phyloP scores from a whole-genome alignment of 2,113 vertebrate genomes.

The Monarcha castaneiventris region DNA sequence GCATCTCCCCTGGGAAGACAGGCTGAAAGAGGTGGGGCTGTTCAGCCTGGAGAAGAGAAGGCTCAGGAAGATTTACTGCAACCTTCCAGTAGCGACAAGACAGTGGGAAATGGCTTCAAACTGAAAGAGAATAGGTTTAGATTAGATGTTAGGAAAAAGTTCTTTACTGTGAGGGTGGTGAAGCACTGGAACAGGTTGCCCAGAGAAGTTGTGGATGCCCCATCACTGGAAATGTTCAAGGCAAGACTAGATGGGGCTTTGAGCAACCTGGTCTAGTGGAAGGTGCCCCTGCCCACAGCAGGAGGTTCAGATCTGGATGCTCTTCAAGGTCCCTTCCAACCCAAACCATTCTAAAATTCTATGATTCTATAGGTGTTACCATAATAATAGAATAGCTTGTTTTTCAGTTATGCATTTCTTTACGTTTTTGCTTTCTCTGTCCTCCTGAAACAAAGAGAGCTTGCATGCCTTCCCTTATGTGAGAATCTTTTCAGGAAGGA shows the following conservation, averaged over 20 bases:
- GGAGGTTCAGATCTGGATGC: not conserved
- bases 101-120: not conserved
- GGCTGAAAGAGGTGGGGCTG: not conserved
- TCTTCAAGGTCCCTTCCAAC: not conserved
- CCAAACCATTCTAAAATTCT: not conserved
- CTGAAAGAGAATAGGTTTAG: not conserved
- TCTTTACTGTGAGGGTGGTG: not conserved
- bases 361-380: not conserved
- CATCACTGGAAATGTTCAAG: not conserved
- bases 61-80: not conserved
- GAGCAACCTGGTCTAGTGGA: not conserved
- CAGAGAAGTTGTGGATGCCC: not conserved
- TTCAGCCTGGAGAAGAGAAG: not conserved
- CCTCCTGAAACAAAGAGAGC: not conserved
- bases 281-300: accelerated
- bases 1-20: not conserved
- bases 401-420: not conserved
- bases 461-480: not conserved
- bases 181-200: not conserved
- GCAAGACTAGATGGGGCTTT: not conserved
- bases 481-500: not conserved
- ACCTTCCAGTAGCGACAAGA: not conserved
- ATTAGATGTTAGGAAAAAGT: not conserved
- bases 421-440: not conserved
- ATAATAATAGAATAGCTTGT: not conserved